Percentiles rank a stretch among this genome's conserved stretches.
These are phyloP conservation scores for Bungarus multicinctus DNA, from an alignment of 2,113 vertebrate species.

Conservation along the genomic window DNA sequence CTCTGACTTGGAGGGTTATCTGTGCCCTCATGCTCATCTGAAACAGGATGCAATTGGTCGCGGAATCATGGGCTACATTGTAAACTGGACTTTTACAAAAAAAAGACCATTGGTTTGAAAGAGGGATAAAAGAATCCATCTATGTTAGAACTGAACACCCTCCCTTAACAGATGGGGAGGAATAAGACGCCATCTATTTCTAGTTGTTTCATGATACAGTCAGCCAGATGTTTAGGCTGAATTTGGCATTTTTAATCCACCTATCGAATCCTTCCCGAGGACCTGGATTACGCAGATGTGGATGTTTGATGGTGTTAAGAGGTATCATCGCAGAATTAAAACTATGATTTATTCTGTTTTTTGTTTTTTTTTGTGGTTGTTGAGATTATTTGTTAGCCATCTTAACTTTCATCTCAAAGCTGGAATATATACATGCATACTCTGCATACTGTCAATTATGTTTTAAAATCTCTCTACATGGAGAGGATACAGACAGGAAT, in stretches of 20 bases:
- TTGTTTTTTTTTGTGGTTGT: not conserved
- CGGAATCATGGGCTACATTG: not conserved
- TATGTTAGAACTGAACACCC: not conserved
- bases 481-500: not conserved
- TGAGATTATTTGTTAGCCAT: not conserved
- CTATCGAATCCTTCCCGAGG: not conserved
- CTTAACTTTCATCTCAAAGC: not conserved
- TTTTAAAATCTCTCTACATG: not conserved
- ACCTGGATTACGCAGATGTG: not conserved
- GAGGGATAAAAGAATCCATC: not conserved
- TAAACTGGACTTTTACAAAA: not conserved
- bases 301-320: not conserved
- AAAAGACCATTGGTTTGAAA: not conserved
- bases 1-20: not conserved
- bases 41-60: not conserved
- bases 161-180: not conserved
- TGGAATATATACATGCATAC: not conserved
- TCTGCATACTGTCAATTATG: not conserved
- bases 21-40: not conserved
- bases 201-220: not conserved
- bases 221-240: not conserved
- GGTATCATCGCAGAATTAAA: not conserved
- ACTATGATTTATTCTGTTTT: not conserved
- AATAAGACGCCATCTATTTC: not conserved
- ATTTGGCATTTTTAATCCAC: not conserved